phyloP scores from a whole-genome alignment of 2,797 vertebrate species.

The Podarcis lilfordi region DNA sequence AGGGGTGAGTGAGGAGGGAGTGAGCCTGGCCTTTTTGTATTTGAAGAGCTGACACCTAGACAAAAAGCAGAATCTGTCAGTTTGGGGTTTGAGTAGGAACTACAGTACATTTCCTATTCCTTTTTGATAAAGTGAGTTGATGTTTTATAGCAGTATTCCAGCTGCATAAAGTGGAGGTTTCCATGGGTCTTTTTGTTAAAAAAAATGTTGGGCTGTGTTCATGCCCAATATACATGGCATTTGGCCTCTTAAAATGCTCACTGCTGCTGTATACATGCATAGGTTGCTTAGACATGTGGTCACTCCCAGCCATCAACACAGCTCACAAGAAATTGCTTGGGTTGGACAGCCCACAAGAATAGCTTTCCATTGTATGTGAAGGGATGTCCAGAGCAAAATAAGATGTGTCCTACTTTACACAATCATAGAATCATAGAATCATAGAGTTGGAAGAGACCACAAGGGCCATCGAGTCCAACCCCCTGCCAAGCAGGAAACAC shows the following conservation, averaged over 20 bases:
- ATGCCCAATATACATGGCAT: not conserved
- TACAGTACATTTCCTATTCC: not conserved
- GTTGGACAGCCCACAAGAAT: not conserved
- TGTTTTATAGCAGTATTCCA: not conserved
- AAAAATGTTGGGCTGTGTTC: not conserved
- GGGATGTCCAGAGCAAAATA: not conserved
- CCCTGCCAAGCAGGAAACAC: too few species aligned
- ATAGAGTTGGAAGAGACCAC: too few species aligned
- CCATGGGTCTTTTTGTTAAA: not conserved
- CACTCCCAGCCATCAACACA: not conserved
- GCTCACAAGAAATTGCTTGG: not conserved
- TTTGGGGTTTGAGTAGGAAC: not conserved
- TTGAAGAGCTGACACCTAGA: not conserved
- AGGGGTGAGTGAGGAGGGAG: not conserved
- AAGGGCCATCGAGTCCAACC: too few species aligned
- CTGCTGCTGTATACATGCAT: not conserved
- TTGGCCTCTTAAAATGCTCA: not conserved
- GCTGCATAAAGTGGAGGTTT: not conserved
- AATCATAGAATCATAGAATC: too few species aligned
- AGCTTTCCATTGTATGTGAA: not conserved
- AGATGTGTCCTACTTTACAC: too few species aligned
- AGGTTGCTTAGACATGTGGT: not conserved
- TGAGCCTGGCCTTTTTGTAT: not conserved
- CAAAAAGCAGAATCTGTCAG: constrained; percentile 19
- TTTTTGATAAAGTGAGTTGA: not conserved